phyloP scores from a whole-genome alignment of 2,888 invertebrate genomes.

The Hydraecia micacea region DNA sequence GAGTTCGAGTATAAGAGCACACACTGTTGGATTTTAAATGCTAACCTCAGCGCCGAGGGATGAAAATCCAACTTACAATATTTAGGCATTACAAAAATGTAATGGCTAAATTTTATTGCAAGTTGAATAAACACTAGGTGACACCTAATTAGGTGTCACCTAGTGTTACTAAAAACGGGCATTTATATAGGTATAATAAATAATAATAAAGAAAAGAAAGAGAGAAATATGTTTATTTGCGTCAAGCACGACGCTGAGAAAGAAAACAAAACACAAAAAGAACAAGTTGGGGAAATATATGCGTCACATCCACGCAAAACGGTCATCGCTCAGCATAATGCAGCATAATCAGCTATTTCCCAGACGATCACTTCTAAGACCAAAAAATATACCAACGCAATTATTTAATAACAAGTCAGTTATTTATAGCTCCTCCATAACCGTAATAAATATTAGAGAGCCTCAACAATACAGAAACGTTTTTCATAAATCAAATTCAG shows the following conservation, averaged over 20 bases:
- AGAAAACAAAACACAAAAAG: background rate
- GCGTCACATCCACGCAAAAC: background rate
- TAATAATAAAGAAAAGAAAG: background rate
- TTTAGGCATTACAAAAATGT: background rate
- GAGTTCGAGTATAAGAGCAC: too few relatives aligned
- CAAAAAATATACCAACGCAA: background rate
- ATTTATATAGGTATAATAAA: background rate
- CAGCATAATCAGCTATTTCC: background rate
- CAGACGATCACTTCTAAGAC: background rate
- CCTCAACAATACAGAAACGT: too few relatives aligned
- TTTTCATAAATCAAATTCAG: background rate
- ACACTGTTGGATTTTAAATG: background rate
- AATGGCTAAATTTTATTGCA: too few relatives aligned
- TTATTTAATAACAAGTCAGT: background rate
- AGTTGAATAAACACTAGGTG: too few relatives aligned
- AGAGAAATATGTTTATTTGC: background rate
- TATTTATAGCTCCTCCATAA: background rate
- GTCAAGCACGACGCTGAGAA: too few relatives aligned
- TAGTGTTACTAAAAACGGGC: background rate
- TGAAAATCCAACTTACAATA: background rate
- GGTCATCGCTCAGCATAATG: background rate
- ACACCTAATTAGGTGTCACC: too few relatives aligned
- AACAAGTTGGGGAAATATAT: background rate
- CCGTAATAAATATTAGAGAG: too few relatives aligned
- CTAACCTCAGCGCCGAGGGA: background rate